phyloP scores from a whole-genome alignment of 1,140 invertebrate species.

The Hyphantria cunea region DNA sequence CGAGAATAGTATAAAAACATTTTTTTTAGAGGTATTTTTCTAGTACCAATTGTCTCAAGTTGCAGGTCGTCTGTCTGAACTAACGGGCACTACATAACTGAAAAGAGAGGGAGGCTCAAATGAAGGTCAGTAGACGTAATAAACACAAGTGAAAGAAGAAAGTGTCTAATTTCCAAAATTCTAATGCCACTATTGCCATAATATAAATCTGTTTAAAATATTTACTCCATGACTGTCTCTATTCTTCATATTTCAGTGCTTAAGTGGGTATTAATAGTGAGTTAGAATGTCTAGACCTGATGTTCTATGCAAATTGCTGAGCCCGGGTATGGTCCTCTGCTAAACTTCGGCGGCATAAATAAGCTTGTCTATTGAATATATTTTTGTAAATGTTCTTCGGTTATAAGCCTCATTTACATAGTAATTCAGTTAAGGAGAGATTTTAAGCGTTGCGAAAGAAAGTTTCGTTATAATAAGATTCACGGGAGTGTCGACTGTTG shows the following conservation, averaged over 20 bases:
- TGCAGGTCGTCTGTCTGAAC: too few relatives aligned
- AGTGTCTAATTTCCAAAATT: neutral
- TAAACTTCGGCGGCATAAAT: neutral
- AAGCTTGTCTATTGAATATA: neutral
- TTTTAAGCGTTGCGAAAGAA: too few relatives aligned
- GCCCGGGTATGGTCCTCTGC: neutral
- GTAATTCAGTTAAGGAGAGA: neutral
- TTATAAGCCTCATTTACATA: neutral
- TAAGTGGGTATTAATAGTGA: conserved; percentile 50
- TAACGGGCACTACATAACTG: too few relatives aligned
- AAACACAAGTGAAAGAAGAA: too few relatives aligned
- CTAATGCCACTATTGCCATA: neutral
- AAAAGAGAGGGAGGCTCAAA: too few relatives aligned
- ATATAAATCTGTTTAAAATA: conserved; percentile 1
- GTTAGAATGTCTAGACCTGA: conserved; percentile 51
- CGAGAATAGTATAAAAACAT: too few relatives aligned
- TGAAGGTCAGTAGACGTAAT: too few relatives aligned
- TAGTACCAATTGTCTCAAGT: too few relatives aligned
- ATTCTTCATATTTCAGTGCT: conserved; percentile 27
- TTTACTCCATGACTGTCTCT: conserved; percentile 27
- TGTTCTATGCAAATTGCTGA: conserved; percentile 30
- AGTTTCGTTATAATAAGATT: neutral
- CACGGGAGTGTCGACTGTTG: too few relatives aligned
- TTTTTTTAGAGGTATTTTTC: too few relatives aligned
- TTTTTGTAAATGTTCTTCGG: neutral